Conservation (phyloP, 2,797 vertebrate genomes). For the Dallia pectoralis region DNA sequence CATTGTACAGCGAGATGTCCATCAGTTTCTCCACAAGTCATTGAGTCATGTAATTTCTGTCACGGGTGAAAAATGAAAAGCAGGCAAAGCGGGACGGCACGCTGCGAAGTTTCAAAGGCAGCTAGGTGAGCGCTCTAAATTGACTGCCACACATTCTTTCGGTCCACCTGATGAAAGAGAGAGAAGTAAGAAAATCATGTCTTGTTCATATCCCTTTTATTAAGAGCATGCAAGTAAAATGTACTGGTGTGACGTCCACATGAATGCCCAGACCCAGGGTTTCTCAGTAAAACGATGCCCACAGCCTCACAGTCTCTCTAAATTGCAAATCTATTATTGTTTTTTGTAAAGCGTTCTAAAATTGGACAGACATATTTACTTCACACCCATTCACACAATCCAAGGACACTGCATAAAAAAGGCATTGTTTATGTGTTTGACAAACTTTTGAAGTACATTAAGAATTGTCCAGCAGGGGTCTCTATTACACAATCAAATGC, state of each 20-base stretch:
- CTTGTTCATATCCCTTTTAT: conserved; percentile 67
- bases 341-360: conserved; percentile 59
- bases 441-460: background rate
- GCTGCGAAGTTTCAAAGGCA: conserved; percentile 51
- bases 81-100: conserved; percentile 35
- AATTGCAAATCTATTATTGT: conserved; percentile 66
- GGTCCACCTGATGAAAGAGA: conserved; percentile 32
- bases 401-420: background rate
- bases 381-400: conserved; percentile 13
- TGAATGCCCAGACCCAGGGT: conserved; percentile 67
- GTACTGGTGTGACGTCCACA: conserved; percentile 52
- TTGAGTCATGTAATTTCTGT: conserved; percentile 70
- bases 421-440: background rate
- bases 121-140: conserved; percentile 38
- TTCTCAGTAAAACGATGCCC: conserved; percentile 77
- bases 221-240: conserved; percentile 35
- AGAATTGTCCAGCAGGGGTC: conserved; percentile 63
- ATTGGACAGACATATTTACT: conserved; percentile 13
- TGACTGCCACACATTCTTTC: conserved; percentile 36
- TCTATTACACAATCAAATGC: conserved; percentile 60
- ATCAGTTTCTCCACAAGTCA: conserved; percentile 51
- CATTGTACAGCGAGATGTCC: conserved; percentile 58
- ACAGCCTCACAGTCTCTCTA: conserved; percentile 66
- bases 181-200: conserved; percentile 33
- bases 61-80: conserved; percentile 64